Conservation (phyloP, 1,140 invertebrate species). For the Zaprionus ornatus region DNA sequence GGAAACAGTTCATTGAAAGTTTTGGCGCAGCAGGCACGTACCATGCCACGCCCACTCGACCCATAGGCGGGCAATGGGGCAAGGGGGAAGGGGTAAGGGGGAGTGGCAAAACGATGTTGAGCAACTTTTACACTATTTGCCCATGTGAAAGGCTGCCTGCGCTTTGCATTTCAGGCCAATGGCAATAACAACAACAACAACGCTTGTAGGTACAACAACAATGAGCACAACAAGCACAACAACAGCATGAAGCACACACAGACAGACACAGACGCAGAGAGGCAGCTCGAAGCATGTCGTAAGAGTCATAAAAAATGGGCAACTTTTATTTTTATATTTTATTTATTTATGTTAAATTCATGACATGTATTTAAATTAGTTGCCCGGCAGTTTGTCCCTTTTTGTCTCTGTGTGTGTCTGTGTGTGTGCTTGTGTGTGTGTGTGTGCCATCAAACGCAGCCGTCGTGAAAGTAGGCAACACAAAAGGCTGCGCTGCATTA, state of each 20-base stretch:
- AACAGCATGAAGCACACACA: slow-evolving; percentile 24
- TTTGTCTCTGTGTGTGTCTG: slow-evolving; percentile 1
- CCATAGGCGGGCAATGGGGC: too few species aligned
- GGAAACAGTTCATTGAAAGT: slow-evolving; percentile 59
- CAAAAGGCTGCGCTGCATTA: slow-evolving; percentile 58
- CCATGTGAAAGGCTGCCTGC: slow-evolving; percentile 55
- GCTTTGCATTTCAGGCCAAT: slow-evolving; percentile 52
- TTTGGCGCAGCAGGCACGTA: slow-evolving; percentile 55
- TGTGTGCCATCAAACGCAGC: slow-evolving; percentile 40
- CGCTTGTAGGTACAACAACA: slow-evolving; percentile 19
- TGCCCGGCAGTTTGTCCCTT: slow-evolving; percentile 63
- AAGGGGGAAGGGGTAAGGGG: not conserved
- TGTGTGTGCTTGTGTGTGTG: slow-evolving; percentile 25
- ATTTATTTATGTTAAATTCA: slow-evolving; percentile 77
- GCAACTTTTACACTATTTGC: slow-evolving; percentile 67
- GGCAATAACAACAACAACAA: slow-evolving; percentile 44
- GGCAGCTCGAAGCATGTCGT: slow-evolving; percentile 30
- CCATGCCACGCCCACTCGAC: not conserved
- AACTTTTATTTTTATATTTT: slow-evolving; percentile 34
- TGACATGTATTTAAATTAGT: slow-evolving; percentile 78
- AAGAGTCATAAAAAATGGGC: slow-evolving; percentile 57
- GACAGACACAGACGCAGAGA: not conserved
- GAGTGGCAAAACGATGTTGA: slow-evolving; percentile 23
- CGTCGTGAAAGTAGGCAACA: slow-evolving; percentile 47
- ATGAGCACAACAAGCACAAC: not conserved